Base-by-base conservation (phyloP, 1,140 invertebrate species). In the Tetramorium parvispinum region DNA sequence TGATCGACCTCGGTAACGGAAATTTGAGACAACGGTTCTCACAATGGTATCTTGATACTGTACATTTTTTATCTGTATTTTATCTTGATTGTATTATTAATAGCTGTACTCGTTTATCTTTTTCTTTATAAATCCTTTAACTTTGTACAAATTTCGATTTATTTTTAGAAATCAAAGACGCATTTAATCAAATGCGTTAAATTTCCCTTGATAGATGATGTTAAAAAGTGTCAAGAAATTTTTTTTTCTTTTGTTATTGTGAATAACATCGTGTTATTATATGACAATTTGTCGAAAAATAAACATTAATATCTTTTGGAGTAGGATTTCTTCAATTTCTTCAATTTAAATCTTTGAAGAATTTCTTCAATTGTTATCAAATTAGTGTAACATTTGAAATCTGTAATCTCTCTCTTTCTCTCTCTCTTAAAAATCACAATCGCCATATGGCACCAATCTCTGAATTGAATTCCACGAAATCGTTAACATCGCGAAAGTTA, bases 61-160 rank as follows among this genome's bases (percentile, higher is more conserved):
- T 68, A 21, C 10, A 65, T n/a, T 24, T 27, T 46, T 49, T 49
- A 27, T 27, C 2, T 49, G 21, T 18, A 40, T 75, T 55, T 65
- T 65, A 65, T 65, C 63, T 24, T 18, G 13, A 40, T 75, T 40
- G n/a, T n/a, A 24, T 75, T 40, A n/a, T n/a, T 57, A 57, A 40
- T 24, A 37, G 18, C 5, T 13, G n/a, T 16, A n/a, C n/a, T 75
- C 18, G 7, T 16, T 59, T 40, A 76, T 40, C 13, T 43, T 24
- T 3, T 21, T 24, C 18, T 21, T 2, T 55, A 21, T 76, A 59
- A 59, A 59, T 8, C 0, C 6, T 24, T 43, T 21, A 66, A 66
- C 43, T 66, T 66, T 43, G 11, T 61, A 27, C 5, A 61, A 27
- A 37, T 32, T 66, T 66, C 0, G 11, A 66, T 43, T 66, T 43